Evolutionary conservation across 2,113 vertebrate genomes (phyloP).

Genomic region (Campylomormyrus tamandua): DNA sequence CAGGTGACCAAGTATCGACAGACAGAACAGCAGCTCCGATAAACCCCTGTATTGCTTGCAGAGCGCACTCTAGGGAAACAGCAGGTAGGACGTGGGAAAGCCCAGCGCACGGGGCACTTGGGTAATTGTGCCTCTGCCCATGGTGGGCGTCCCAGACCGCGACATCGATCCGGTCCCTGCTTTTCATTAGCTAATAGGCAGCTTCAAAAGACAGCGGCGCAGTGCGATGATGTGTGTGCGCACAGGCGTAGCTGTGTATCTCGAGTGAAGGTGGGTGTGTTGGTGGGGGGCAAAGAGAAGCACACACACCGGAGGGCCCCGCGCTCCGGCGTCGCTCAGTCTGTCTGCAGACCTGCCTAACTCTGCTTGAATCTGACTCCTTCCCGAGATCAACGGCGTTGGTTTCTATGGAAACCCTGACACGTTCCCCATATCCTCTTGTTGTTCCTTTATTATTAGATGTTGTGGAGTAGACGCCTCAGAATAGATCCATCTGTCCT

Average conservation of each 20-base stretch:
- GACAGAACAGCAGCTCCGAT: background rate
- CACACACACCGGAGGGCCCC: background rate
- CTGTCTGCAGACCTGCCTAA: conserved; percentile 19
- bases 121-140: background rate
- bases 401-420: conserved; percentile 40
- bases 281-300: background rate
- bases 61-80: background rate
- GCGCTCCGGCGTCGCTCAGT: conserved; percentile 25
- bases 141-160: background rate
- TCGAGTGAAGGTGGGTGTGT: background rate
- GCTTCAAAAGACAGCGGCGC: background rate
- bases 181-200: conserved; percentile 23
- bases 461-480: conserved; percentile 34
- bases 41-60: background rate
- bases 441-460: conserved; percentile 43
- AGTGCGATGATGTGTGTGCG: background rate
- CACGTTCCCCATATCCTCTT: conserved; percentile 30
- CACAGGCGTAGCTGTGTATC: background rate
- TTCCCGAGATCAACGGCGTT: conserved; percentile 29
- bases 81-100: background rate
- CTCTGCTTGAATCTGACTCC: conserved; percentile 25
- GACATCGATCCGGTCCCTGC: conserved; percentile 13
- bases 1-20: conserved; percentile 1
- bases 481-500: conserved; percentile 40
- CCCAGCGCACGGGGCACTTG: background rate